Evolutionary conservation across 2,888 invertebrate genomes (phyloP).

Genomic region (Lasioglossum leucozonium): DNA sequence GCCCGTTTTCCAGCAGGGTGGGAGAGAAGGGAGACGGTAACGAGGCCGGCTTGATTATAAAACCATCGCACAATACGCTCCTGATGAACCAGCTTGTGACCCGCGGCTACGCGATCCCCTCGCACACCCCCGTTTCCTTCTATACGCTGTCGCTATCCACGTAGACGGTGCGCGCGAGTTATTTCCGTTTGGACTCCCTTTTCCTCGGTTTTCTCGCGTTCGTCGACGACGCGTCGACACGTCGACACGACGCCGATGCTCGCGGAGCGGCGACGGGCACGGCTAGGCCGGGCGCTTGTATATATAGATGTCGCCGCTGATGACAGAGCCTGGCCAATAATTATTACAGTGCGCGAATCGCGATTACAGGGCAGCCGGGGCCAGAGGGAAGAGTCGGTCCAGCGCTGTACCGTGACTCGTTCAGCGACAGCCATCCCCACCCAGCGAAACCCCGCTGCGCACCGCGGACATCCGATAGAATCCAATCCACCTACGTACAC

Average conservation of each 20-base stretch:
- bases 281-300: conserved; percentile 44
- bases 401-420: conserved; percentile 30
- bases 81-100: conserved; percentile 70
- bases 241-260: not conserved
- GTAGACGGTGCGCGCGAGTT: conserved; percentile 58
- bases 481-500: conserved; percentile 46
- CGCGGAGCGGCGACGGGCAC: conserved; percentile 20
- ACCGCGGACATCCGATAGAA: conserved; percentile 41
- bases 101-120: not conserved
- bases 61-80: conserved; percentile 71
- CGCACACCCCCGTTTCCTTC: conserved; percentile 21
- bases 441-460: not conserved
- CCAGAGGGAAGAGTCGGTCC: conserved; percentile 39
- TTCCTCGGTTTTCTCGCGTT: conserved; percentile 42
- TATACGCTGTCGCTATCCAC: conserved; percentile 7
- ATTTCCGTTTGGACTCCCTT: conserved; percentile 68
- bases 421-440: conserved; percentile 40
- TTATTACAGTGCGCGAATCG: conserved; percentile 83
- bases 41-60: conserved; percentile 72
- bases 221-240: conserved; percentile 16
- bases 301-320: conserved; percentile 81
- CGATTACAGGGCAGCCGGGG: conserved; percentile 82
- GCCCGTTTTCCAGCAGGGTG: not conserved
- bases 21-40: conserved; percentile 14
- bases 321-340: conserved; percentile 83